phyloP scores from a whole-genome alignment of 1,140 invertebrate genomes.

The Drosophila sproati region DNA sequence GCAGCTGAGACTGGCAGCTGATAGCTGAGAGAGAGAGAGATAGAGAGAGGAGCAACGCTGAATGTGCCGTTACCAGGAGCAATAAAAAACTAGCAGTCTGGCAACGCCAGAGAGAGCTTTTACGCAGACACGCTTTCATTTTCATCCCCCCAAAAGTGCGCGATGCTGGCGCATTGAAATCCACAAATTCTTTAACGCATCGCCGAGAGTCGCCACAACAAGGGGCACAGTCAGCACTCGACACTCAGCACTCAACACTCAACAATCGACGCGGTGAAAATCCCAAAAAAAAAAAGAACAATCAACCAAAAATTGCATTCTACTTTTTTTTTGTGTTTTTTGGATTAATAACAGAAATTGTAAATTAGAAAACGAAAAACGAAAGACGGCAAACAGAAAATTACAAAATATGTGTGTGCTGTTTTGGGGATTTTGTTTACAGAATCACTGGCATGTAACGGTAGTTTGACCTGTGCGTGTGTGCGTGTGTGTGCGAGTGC shows the following conservation, averaged over 20 bases:
- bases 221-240: neutral
- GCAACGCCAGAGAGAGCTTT: constrained; percentile 33
- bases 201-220: constrained; percentile 24
- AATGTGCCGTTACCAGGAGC: constrained; percentile 19
- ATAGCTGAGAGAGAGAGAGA: constrained; percentile 4
- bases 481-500: neutral
- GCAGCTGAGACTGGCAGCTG: constrained; percentile 4
- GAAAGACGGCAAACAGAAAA: neutral
- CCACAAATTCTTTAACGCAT: constrained; percentile 13
- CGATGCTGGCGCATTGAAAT: constrained; percentile 38
- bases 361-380: neutral
- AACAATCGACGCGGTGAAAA: constrained; percentile 6
- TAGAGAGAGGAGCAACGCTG: neutral
- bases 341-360: neutral
- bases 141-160: constrained; percentile 41
- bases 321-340: constrained; percentile 3
- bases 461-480: constrained; percentile 5
- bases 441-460: constrained; percentile 56
- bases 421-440: constrained; percentile 31
- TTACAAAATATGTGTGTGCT: neutral
- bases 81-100: neutral
- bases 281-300: neutral
- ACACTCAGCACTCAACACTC: neutral
- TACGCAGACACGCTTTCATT: constrained; percentile 9
- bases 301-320: constrained; percentile 10